Evolutionary conservation across 2,797 vertebrate species (phyloP), one percentile per base, ranked within the genome.

Genomic region (Mycteria americana): DNA sequence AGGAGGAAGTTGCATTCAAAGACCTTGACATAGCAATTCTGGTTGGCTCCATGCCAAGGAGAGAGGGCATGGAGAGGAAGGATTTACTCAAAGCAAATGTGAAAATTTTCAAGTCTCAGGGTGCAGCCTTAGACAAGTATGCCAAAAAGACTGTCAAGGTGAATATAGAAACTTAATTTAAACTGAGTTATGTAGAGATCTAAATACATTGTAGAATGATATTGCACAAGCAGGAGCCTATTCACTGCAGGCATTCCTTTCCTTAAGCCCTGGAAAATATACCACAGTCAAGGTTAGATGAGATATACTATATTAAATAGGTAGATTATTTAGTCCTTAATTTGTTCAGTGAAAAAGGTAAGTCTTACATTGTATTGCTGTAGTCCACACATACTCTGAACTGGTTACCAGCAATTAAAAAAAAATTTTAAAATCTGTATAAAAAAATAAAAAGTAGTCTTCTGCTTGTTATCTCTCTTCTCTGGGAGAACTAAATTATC

Each of bases 61-160:
- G 98, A 96, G 99, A 99, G 21, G 99, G 99, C 88, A 99, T 99
- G 99, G 99, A 99, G 96, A 99, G 99, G 96, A 99, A 99, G 97
- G 99, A 99, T 97, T 98, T 99, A 79, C 99, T 99, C 46, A 99
- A 99, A 97, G 99, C 99, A 72, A 99, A 99, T 45, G 99, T 99
- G 95, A 99, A 99, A 83, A 99, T 99, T 97, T 99, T 99, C 97
- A 99, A 99, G 96, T 98, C 98, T 88, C 99, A 99, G 97, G 99
- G 99, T 57, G 76, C 97, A 27, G 99, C 99, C 31, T 97, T 99
- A 97, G 99, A 99, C 28, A 99, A 99, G 84, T 99, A 99, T 35
- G 98, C 99, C 96, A 99, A 99, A 98, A 99, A 99, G 97, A 98
- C 98, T 27, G 99, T 99, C 59, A 99, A 99, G 99, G 99, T 99